Conservation (phyloP, 2,888 invertebrate genomes). For the Leptinotarsa rubiginosa region DNA sequence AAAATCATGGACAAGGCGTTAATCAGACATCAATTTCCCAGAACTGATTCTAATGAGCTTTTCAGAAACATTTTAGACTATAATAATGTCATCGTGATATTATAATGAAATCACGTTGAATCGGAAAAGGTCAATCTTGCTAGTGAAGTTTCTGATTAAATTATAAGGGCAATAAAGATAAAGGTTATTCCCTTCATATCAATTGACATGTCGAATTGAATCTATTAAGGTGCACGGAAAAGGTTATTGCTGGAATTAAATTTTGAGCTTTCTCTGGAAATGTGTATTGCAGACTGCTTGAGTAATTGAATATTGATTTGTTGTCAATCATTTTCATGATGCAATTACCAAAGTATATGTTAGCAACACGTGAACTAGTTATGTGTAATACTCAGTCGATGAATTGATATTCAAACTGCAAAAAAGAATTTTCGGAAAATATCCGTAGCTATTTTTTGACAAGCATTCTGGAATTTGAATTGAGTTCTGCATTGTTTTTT, state of each 20-base stretch:
- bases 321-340: background rate
- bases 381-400: background rate
- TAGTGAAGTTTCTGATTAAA: slow-evolving; percentile 62
- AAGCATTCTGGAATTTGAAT: too few species aligned
- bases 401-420: too few species aligned
- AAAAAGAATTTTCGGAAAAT: too few species aligned
- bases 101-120: slow-evolving; percentile 60
- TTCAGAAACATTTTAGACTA: slow-evolving; percentile 31
- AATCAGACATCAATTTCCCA: slow-evolving; percentile 25
- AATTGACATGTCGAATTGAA: slow-evolving; percentile 56
- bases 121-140: slow-evolving; percentile 61
- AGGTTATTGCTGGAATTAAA: slow-evolving; percentile 15
- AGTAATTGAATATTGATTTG: slow-evolving; percentile 3
- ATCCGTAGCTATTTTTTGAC: too few species aligned
- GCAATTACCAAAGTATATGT: background rate
- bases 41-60: slow-evolving; percentile 22
- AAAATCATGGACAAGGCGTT: background rate
- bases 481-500: too few species aligned
- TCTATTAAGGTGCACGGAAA: slow-evolving; percentile 25
- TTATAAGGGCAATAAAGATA: slow-evolving; percentile 64
- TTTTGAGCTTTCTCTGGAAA: background rate
- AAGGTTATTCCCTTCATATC: slow-evolving; percentile 58
- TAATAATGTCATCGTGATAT: slow-evolving; percentile 62
- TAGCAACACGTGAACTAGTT: background rate
- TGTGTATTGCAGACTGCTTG: background rate